Evolutionary conservation across 2,888 invertebrate genomes (phyloP).

Genomic region (Philaethria dido): DNA sequence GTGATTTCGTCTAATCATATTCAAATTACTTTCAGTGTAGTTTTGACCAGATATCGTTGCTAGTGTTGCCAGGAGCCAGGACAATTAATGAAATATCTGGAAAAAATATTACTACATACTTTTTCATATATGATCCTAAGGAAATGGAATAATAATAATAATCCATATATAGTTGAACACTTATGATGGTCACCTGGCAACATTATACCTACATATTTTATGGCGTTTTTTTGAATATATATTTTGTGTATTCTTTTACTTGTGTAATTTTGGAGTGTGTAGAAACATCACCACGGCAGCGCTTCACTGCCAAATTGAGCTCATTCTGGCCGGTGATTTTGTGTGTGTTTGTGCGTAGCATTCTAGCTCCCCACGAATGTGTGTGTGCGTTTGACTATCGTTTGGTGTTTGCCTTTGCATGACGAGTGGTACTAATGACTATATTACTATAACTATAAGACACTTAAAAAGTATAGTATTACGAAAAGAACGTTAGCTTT

Average conservation of each 20-base stretch:
- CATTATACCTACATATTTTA: conserved; percentile 24
- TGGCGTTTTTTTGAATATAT: conserved; percentile 32
- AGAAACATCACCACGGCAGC: conserved; percentile 56
- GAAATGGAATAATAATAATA: not conserved
- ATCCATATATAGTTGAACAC: not conserved
- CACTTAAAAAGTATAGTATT: conserved; percentile 18
- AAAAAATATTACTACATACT: not conserved
- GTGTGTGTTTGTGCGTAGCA: conserved; percentile 75
- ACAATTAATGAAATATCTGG: not conserved
- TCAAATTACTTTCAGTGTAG: conserved; percentile 20
- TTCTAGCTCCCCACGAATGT: conserved; percentile 63
- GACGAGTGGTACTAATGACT: conserved; percentile 45
- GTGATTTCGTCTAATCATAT: conserved; percentile 13
- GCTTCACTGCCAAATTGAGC: conserved; percentile 57
- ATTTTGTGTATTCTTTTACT: conserved; percentile 56
- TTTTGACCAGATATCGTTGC: conserved; percentile 9
- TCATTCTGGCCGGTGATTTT: conserved; percentile 81
- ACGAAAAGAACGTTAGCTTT: conserved; percentile 50
- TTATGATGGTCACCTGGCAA: conserved; percentile 7
- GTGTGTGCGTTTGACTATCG: conserved; percentile 68
- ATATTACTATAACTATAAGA: conserved; percentile 26
- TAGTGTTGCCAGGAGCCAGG: conserved; percentile 6
- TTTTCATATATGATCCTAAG: not conserved
- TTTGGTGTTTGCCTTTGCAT: conserved; percentile 67
- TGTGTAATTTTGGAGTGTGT: conserved; percentile 71